These are phyloP conservation scores for Sorex fumeus DNA, from an alignment of 2,113 vertebrate genomes.

Conservation along the genomic window DNA sequence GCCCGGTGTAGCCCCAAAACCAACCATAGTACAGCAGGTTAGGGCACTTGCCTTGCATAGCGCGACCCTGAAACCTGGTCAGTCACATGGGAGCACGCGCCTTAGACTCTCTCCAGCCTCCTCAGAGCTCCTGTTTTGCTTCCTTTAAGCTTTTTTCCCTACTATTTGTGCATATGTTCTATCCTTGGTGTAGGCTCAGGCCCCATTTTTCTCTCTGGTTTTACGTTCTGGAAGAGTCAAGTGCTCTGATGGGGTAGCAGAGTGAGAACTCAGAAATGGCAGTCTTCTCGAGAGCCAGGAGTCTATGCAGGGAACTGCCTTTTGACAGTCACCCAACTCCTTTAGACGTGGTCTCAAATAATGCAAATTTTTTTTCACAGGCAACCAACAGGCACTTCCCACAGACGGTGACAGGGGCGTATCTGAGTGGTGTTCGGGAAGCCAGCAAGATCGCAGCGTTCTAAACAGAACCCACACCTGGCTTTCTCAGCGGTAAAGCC, in stretches of 20 bases:
- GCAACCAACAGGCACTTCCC: constrained; percentile 99
- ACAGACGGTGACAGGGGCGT: constrained; percentile 98
- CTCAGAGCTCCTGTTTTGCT: too few species aligned
- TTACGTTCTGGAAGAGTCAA: background rate
- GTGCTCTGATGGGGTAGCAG: background rate
- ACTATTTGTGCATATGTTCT: too few species aligned
- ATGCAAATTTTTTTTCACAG: constrained; percentile 83
- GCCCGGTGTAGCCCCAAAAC: too few species aligned
- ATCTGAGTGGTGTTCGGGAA: constrained; percentile 97
- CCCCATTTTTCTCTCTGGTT: too few species aligned
- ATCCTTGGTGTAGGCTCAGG: too few species aligned
- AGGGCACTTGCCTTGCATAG: too few species aligned
- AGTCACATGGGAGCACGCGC: too few species aligned
- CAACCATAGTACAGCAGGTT: too few species aligned
- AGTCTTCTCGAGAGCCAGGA: background rate
- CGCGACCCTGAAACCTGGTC: too few species aligned
- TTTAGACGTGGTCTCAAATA: background rate
- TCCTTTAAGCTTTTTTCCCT: too few species aligned
- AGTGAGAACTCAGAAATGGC: too few species aligned
- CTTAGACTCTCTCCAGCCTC: too few species aligned
- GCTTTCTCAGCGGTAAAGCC: constrained; percentile 40
- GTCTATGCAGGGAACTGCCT: background rate
- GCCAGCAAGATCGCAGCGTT: constrained; percentile 98
- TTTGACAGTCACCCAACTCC: background rate
- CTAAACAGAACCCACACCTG: constrained; percentile 83